Base-by-base conservation (phyloP, 2,113 vertebrate genomes). In the Globicephala melas region DNA sequence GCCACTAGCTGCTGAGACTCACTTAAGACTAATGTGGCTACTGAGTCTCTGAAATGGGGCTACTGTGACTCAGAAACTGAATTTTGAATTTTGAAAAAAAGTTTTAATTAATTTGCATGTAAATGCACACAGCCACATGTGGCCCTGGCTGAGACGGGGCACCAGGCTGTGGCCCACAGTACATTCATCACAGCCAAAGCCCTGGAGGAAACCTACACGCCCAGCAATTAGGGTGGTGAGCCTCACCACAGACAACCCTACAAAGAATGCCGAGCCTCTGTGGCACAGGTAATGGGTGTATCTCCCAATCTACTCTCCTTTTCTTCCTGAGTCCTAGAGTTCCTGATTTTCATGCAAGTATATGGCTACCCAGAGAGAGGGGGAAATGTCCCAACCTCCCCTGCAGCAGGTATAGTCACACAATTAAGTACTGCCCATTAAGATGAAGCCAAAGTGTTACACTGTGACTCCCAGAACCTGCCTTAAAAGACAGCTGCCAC, bases 211-310 rank as follows among this genome's bases (percentile, higher is more conserved):
- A 28, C 81, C 31, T 9, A 36, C 4, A 3, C 2, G 0, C 26
- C 33, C 41, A 25, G 50, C 26, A 41, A 7, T 28, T 1, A 28
- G 38, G 23, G 31, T 25, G 36, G 23, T 47, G 6, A 21, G 36
- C 76, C 76, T 88, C 65, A 11, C 36, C 8, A 36, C 26, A n/a
- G 47, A 85, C 73, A n/a, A 31, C 55, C 14, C 65, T 15, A 12
- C 7, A 0, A n/a, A 79, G 71, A 80, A 21, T 5, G 2, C 4
- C 13, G 1, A 0, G 33, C 28, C 23, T 23, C 55, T 28, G 25
- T 12, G 9, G 67, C 63, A 60, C 12, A 41, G 53, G 3, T 4
- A 8, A 50, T 9, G 25, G 55, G 21, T 14, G 25, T 90, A 73
- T 74, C 26, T 60, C 82, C 67, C 38, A 4, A 8, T 18, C 41